These are phyloP conservation scores for Clistopyga incitator DNA, from an alignment of 2,888 invertebrate genomes.

Conservation along the genomic window DNA sequence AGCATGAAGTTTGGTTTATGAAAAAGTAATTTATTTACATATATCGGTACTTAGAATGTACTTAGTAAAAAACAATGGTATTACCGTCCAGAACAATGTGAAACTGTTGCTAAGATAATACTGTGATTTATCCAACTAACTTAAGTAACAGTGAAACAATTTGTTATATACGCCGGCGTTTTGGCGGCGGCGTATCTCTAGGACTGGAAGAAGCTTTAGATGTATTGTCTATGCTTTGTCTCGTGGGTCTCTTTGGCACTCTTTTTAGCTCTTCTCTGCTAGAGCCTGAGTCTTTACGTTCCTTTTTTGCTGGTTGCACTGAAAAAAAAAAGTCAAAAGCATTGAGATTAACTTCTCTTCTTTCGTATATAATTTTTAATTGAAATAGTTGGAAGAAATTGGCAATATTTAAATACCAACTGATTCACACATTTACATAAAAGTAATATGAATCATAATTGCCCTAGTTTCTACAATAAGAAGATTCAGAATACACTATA, in stretches of 20 bases:
- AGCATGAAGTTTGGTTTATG: constrained; percentile 39
- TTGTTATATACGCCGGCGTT: constrained; percentile 81
- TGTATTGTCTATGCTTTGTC: constrained; percentile 81
- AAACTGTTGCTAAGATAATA: constrained; percentile 41
- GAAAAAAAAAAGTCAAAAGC: constrained; percentile 15
- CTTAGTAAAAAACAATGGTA: constrained; percentile 53
- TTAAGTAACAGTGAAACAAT: constrained; percentile 30
- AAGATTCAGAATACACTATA: neutral
- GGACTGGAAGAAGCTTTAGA: constrained; percentile 82
- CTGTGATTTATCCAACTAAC: constrained; percentile 39
- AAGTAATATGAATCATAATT: no score
- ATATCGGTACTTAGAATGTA: constrained; percentile 53
- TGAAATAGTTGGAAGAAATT: no score
- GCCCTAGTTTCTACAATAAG: neutral
- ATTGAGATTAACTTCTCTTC: no score
- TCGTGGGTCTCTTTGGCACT: constrained; percentile 82
- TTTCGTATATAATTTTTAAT: no score
- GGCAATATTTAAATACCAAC: no score
- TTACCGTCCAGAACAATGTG: constrained; percentile 37
- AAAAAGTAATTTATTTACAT: constrained; percentile 69
- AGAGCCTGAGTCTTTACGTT: constrained; percentile 82
- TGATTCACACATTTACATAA: no score
- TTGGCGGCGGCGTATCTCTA: constrained; percentile 82
- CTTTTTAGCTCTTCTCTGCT: constrained; percentile 81
- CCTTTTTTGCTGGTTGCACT: constrained; percentile 79